Evolutionary conservation across 2,797 vertebrate species (phyloP).

Genomic region (Neostethus bicornis): DNA sequence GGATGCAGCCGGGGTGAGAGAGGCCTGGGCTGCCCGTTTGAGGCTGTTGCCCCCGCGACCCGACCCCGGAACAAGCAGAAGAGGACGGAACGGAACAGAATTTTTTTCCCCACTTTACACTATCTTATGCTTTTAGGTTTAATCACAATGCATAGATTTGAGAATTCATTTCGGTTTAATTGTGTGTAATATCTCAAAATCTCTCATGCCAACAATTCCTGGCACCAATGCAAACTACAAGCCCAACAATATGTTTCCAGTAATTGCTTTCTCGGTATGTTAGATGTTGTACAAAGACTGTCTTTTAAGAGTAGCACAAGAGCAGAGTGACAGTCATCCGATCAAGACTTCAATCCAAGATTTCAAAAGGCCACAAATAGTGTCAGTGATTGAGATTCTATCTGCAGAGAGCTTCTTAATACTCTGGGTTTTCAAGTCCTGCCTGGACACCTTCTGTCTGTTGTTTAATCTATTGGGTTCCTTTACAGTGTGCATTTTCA

Average conservation of each 20-base stretch:
- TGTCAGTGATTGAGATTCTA: slow-evolving; percentile 38
- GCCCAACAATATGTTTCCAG: slow-evolving; percentile 17
- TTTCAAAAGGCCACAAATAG: slow-evolving; percentile 47
- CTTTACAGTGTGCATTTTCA: slow-evolving; percentile 41
- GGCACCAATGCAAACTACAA: slow-evolving; percentile 27
- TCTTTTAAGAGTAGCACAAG: slow-evolving; percentile 1
- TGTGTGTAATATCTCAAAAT: no score
- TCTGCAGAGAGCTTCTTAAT: slow-evolving; percentile 43
- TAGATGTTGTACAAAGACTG: slow-evolving; percentile 33
- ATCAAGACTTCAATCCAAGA: slow-evolving; percentile 45
- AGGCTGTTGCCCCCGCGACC: no score
- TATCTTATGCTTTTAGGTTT: no score
- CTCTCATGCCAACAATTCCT: no score
- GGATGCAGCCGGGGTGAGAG: no score
- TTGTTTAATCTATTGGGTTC: slow-evolving; percentile 9
- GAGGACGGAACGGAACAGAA: no score
- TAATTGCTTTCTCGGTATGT: slow-evolving; percentile 52
- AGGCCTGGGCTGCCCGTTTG: no score
- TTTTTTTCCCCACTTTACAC: no score
- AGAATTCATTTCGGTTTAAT: no score
- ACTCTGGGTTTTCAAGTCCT: slow-evolving; percentile 29
- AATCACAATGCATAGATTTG: no score
- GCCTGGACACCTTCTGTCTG: slow-evolving; percentile 26
- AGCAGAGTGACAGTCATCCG: slow-evolving; percentile 41
- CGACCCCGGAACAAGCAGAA: no score